Conservation (phyloP, 2,888 invertebrate genomes). For the Colletes collaris region DNA sequence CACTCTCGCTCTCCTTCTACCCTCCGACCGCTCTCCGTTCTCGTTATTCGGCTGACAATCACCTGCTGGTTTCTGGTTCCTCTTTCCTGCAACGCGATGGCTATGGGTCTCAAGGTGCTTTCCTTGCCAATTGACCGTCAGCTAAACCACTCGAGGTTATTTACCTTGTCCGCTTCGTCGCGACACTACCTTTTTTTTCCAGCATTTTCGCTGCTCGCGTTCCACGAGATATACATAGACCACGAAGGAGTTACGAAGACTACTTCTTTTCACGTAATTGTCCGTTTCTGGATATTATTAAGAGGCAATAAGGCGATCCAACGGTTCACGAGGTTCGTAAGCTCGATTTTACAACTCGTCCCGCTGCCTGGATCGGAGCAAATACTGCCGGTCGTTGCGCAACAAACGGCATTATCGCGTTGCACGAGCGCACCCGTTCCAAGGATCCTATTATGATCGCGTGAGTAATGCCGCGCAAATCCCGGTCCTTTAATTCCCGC, state of each 20-base stretch:
- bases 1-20: conserved; percentile 15
- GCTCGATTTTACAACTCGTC: too few relatives aligned
- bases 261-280: too few relatives aligned
- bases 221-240: too few relatives aligned
- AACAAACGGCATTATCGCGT: conserved; percentile 64
- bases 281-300: too few relatives aligned
- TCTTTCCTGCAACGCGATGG: conserved; percentile 11
- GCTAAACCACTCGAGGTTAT: conserved; percentile 17
- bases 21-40: conserved; percentile 3
- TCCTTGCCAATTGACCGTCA: conserved; percentile 25
- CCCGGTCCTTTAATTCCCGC: conserved; percentile 69
- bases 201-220: too few relatives aligned
- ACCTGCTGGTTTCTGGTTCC: conserved; percentile 39
- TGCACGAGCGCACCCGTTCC: conserved; percentile 68
- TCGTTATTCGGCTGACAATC: conserved; percentile 40
- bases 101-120: conserved; percentile 22
- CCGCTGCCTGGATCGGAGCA: conserved; percentile 56
- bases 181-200: too few relatives aligned
- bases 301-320: too few relatives aligned
- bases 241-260: too few relatives aligned
- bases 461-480: conserved; percentile 67
- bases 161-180: neutral
- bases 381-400: conserved; percentile 63
- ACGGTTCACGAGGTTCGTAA: too few relatives aligned
- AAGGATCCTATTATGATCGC: conserved; percentile 64